These are phyloP conservation scores for Luperina testacea DNA, from an alignment of 2,888 invertebrate species.

Conservation along the genomic window DNA sequence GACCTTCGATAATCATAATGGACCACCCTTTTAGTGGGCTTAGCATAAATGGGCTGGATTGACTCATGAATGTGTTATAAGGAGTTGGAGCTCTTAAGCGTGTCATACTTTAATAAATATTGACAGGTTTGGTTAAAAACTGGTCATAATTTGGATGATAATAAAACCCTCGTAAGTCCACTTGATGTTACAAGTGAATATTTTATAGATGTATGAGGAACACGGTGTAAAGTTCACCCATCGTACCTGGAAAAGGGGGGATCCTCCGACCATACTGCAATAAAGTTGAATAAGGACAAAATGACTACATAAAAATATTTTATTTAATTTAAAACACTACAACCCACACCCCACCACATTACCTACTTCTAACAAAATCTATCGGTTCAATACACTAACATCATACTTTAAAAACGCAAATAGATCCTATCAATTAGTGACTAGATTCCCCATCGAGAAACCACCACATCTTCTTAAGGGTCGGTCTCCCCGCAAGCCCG, in stretches of 20 bases:
- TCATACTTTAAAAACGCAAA: not conserved
- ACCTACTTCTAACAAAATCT: not conserved
- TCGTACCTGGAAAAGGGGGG: not conserved
- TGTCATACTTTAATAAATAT: not conserved
- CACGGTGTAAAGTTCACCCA: not conserved
- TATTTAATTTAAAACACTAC: not conserved
- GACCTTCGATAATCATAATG: constrained; percentile 23
- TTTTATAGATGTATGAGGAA: not conserved
- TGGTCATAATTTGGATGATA: not conserved
- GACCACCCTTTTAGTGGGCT: constrained; percentile 9
- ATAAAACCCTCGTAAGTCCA: not conserved
- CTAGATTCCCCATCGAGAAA: constrained; percentile 40
- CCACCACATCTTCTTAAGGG: constrained; percentile 29
- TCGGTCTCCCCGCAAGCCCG: constrained; percentile 49
- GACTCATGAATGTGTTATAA: not conserved
- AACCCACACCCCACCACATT: not conserved
- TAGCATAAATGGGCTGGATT: not conserved
- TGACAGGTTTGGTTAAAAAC: not conserved
- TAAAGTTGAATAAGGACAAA: not conserved
- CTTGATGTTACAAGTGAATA: not conserved
- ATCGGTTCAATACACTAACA: not conserved
- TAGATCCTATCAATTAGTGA: constrained; percentile 31
- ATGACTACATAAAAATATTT: not conserved
- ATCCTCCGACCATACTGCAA: not conserved
- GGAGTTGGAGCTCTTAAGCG: not conserved